Base-by-base conservation (phyloP, 2,797 vertebrate genomes). In the Phaenicophaeus curvirostris region DNA sequence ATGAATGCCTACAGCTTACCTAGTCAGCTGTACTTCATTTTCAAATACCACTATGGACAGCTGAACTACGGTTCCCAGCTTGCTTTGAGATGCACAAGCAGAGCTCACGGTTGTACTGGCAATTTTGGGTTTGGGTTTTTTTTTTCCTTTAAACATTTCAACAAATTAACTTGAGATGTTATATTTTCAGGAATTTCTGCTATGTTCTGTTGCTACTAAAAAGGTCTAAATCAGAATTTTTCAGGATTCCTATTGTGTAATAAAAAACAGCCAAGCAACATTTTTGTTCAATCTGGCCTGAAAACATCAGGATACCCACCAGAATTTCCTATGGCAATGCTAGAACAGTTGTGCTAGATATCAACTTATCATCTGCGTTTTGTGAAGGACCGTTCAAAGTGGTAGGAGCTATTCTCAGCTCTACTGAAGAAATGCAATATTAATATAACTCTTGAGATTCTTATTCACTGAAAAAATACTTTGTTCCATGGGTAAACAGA, bases 401-500 rank as follows among this genome's bases (percentile, higher is more conserved):
- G 7, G 28, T 53, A 53, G 33, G 48, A 84, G 30, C 71, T 68
- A 74, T n/a, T 62, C 17, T 58, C 55, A 72, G 37, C 31, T 78
- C 53, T 90, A 58, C 39, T 44, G 55, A 86, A 78, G 58, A 93
- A 94, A 92, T 30, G 80, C 14, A 74, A 77, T 71, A 18, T 55
- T 83, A 91, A 80, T 62, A 89, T 23, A 81, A 72, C 8, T 28
- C n/a, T 59, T 78, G 23, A 87, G 42, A 89, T 81, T 58, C 54
- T 66, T 81, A 46, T 35, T 83, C 1, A 6, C 7, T 55, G 55
- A 51, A 80, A 84, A 81, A 31, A 69, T 5, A 18, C 35, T 87
- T 90, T 85, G 7, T 72, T 84, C 62, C 69, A 53, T 31, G 11
- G 27, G 37, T 57, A 72, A 94, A 95, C 31, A 94, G 87, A 94